Base-by-base conservation (phyloP, 2,113 vertebrate species). In the Rhinoderma darwinii region DNA sequence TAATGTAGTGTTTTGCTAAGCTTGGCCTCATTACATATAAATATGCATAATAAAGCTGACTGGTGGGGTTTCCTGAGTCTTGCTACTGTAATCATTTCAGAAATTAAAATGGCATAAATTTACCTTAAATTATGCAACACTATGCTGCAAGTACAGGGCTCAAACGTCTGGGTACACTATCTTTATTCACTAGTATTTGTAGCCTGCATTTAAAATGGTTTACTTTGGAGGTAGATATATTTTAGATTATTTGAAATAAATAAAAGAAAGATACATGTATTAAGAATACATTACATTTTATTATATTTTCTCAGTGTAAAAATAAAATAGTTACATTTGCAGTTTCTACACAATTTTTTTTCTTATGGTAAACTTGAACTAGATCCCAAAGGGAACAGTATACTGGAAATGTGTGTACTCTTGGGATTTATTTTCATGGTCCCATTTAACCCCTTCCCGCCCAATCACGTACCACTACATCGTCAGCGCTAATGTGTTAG, bases 51-150 rank as follows among this genome's bases (percentile, higher is more conserved):
- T 47, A 41, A 63, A 63, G 44, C n/a, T 72, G 61, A 76, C 47
- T 17, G n/a, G 41, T 12, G 27, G 18, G 25, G 73, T 27, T 85
- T 85, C 51, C 59, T 78, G 84, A 78, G 20, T 25, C 39, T 66
- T 47, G 39, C 74, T 85, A 85, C 54, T n/a, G 39, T 76, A 85
- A 47, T 77, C 11, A 43, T 61, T 59, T 63, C 27, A 66, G 22
- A 75, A 41, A 47, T 22, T 77, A 17, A 63, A 59, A 47, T 85
- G 32, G 41, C 32, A 78, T 78, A 59, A 15, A 54, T 84, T 73
- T 56, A 27, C 25, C 4, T 66, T 12, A 35, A 83, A 12, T 83
- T 59, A 76, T 66, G 18, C 51, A n/a, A 61, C 39, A 63, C 18
- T 51, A 20, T 54, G 27, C 44, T 83, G 3, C n/a, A 44, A 39